Base-by-base conservation (phyloP, 1,140 invertebrate species). In the Paralvinella palmiformis region DNA sequence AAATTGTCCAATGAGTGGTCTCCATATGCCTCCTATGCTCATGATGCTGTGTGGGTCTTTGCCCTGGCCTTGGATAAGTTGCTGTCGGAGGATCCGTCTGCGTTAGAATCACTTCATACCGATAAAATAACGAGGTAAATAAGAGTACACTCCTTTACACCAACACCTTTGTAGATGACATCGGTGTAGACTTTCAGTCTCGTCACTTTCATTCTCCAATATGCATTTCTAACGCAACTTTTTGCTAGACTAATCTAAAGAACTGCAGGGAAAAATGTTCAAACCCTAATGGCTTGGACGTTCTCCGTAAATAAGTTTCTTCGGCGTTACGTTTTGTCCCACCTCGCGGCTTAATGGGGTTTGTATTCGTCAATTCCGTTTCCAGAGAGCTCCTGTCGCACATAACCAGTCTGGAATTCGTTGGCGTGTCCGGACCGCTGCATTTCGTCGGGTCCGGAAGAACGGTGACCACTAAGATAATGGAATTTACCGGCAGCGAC, bases 11-110 rank as follows among this genome's bases (percentile, higher is more conserved):
- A n/a, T n/a, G n/a, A n/a, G n/a, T n/a, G n/a, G n/a, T n/a, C 27
- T 57, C 32, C 80, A 85, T 92, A 90, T 77, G 89, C 86, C 7
- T 88, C 88, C 1, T 92, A 88, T 74, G 83, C 83, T 1, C 92
- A 92, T 75, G 91, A 93, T 79, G 90, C 89, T 0, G 87, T 91
- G 48, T 92, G 91, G 91, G 86, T 86, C 1, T 92, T 89, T 75
- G 91, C 89, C 5, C 80, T 85, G 20, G 90, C 89, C 1, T 75
- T 89, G 22, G 85, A 90, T 69, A 81, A 84, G 66, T 76, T 91
- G 0, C 72, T 88, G 0, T 84, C 82, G 53, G 83, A 80, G 45
- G 81, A 87, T 73, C 82, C 83, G 13, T 83, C 85, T 35, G 83
- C 84, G 45, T 71, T 86, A 3, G 80, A 85, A 32, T 81, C 84